Base-by-base conservation (phyloP, 2,888 invertebrate species). In the Cremastobaeus sp. region DNA sequence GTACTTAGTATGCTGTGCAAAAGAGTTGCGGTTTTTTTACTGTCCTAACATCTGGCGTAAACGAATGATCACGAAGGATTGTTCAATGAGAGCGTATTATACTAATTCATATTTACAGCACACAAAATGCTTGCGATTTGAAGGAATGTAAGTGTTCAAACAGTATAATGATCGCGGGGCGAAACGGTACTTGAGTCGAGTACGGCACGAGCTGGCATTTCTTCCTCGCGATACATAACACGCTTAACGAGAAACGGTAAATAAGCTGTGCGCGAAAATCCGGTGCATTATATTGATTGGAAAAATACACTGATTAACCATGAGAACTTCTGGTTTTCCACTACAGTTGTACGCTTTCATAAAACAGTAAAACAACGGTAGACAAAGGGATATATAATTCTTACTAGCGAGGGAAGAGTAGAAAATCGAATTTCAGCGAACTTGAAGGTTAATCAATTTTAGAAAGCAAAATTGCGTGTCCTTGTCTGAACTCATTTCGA, bases 131-230 rank as follows among this genome's bases (percentile, higher is more conserved):
- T 47, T 41, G 11, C 32, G 48, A 74, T 52, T 73, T 52, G 47
- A 65, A 69, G 69, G 59, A 74, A 74, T 59, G 69, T 45, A 68
- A 74, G 74, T 70, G 74, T 74, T 69, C 64, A 71, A 71, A 18
- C 50, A 50, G 60, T 35, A 60, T 72, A 66, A 66, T 60, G 60
- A 72, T 72, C 37, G 65, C 54, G 28, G 60, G 52, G 66, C 30
- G 54, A 60, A 76, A 76, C 71, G 74, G 68, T 74, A 76, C 65
- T 71, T 37, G 20, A 39, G 48, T 69, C 54, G 48, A 55, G 59
- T 72, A 69, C 48, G 69, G 69, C 68, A 69, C 72, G 69, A 76
- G 72, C 55, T 68, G 34, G 68, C 55, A 62, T 71, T 74, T 60
- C 57, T 66, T 60, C 55, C 35, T 41, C 34, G 48, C 55, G 11